These are phyloP conservation scores for Sardina pilchardus DNA, from an alignment of 2,113 vertebrate genomes.

Conservation along the genomic window DNA sequence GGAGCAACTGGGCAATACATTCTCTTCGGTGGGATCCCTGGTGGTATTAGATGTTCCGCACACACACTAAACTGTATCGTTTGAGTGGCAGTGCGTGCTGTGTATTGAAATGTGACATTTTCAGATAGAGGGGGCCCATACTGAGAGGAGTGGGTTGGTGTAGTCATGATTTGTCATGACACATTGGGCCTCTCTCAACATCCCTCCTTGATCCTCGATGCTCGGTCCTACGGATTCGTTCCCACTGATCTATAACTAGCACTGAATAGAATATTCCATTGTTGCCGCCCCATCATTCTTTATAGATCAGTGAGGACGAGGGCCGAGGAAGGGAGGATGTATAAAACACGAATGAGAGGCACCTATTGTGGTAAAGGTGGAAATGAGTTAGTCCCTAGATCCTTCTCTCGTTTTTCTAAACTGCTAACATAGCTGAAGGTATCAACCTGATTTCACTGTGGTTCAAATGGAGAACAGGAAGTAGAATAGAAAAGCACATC, in stretches of 20 bases:
- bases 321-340: too few relatives aligned
- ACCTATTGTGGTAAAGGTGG: too few relatives aligned
- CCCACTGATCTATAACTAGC: too few relatives aligned
- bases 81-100: not conserved
- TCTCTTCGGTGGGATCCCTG: not conserved
- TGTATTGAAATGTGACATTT: not conserved
- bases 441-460: too few relatives aligned
- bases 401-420: not conserved
- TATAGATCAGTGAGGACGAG: too few relatives aligned
- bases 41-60: not conserved
- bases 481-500: not conserved
- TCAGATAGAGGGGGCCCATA: not conserved
- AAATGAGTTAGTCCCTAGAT: too few relatives aligned
- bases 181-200: too few relatives aligned
- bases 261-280: too few relatives aligned
- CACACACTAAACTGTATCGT: not conserved
- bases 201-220: too few relatives aligned
- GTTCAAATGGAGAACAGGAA: not conserved
- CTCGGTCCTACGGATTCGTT: too few relatives aligned
- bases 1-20: not conserved
- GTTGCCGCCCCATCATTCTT: too few relatives aligned
- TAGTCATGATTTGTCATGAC: not conserved
- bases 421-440: not conserved
- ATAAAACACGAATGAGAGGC: too few relatives aligned
- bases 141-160: not conserved